These are phyloP conservation scores for Pseudococcus viburni DNA, from an alignment of 2,888 invertebrate genomes.

Conservation along the genomic window DNA sequence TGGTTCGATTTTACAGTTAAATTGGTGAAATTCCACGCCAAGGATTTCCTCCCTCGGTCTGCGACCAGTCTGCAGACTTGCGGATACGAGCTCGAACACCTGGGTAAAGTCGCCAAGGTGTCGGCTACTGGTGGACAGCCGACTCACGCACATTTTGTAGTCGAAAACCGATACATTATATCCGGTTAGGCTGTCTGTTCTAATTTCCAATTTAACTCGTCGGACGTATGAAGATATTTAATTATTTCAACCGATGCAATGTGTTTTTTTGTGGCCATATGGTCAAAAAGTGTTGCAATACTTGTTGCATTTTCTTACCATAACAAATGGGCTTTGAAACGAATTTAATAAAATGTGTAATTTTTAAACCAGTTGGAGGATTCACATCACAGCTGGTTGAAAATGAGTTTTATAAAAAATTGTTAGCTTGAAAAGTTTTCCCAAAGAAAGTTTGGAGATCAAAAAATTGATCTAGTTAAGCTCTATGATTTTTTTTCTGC, in stretches of 20 bases:
- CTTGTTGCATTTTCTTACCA: not conserved
- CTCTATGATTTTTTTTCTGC: no score
- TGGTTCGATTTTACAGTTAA: conserved; percentile 46
- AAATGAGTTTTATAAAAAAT: no score
- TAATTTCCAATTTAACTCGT: not conserved
- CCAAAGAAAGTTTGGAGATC: no score
- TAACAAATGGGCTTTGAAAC: not conserved
- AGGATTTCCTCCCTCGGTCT: conserved; percentile 1
- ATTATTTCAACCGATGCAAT: not conserved
- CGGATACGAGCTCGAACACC: not conserved
- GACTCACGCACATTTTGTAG: not conserved
- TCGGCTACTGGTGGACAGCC: not conserved
- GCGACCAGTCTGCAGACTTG: not conserved
- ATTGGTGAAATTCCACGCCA: not conserved
- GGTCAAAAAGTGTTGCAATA: not conserved
- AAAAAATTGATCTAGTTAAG: no score
- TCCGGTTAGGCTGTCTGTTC: not conserved
- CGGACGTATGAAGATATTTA: no score
- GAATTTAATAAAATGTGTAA: not conserved
- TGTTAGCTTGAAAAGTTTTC: no score
- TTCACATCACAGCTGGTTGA: not conserved
- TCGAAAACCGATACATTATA: conserved; percentile 8
- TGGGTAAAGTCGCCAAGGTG: not conserved
- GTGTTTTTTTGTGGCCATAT: not conserved
- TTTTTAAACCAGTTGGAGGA: not conserved